Evolutionary conservation across 2,888 invertebrate species (phyloP), one percentile per base, ranked within the genome.

Genomic region (Syrphus vitripennis): DNA sequence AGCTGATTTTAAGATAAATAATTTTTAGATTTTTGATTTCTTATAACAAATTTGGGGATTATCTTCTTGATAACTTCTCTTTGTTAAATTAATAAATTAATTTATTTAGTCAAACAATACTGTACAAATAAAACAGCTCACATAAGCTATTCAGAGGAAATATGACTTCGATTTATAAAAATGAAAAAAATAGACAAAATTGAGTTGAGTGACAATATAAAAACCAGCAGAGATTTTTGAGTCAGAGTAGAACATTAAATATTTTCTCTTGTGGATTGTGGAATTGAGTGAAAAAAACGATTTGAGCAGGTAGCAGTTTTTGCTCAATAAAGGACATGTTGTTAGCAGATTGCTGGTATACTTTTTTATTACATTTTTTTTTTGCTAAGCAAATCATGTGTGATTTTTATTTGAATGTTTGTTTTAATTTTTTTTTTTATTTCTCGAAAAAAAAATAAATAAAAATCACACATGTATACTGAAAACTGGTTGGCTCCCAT

Each of bases 261-360:
- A 4, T 12, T 12, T 5, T 12, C 10, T 61, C 1, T 29, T 80
- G 83, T 84, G 83, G 82, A 72, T 61, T 83, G 83, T 83, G 83
- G 83, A 80, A 71, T 21, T 31, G 55, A 74, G 55, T 78, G 24
- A 5, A 12, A 29, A 9, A 16, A 2, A 34, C 10, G 10, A 19
- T 34, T 61, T 59, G 24, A 75, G 69, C 72, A 12, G 1, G 55
- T 71, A n/a, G 2, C 4, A 71, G 4, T 72, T 80, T 34, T 7
- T 1, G 31, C 10, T 42, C 45, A 7, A 29, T 29, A 65, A 72
- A 83, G 83, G 78, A 78, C 21, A 53, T 71, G 45, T 24, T 48
- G 37, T 45, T 65, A 26, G 29, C n/a, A 53, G 7, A 7, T 40
- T 50, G 4, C 57, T 59, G 34, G 42, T 57, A n/a, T 50, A 7